phyloP scores from a whole-genome alignment of 1,140 invertebrate genomes.

The Asobara japonica region DNA sequence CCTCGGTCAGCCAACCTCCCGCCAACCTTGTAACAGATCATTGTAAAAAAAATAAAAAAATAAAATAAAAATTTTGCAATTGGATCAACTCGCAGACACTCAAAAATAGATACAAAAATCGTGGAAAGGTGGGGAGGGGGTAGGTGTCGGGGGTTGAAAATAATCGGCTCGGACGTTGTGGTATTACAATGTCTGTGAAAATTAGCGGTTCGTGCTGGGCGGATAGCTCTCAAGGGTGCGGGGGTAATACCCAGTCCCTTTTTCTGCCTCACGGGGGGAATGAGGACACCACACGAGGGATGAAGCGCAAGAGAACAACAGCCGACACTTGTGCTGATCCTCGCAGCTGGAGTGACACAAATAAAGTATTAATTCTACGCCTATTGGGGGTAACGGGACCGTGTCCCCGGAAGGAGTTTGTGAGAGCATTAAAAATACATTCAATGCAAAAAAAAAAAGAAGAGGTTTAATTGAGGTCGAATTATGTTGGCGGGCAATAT shows the following conservation, averaged over 20 bases:
- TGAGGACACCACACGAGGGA: neutral
- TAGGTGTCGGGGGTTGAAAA: conserved; percentile 42
- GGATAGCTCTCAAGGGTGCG: neutral
- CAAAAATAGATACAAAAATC: too few relatives aligned
- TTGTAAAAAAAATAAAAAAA: too few relatives aligned
- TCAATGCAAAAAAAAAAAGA: neutral
- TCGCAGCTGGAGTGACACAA: conserved; percentile 64
- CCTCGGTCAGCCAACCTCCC: too few relatives aligned
- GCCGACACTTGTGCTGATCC: conserved; percentile 60
- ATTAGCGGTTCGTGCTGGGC: conserved; percentile 56
- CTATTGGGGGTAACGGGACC: neutral
- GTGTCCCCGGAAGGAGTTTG: neutral
- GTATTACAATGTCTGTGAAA: conserved; percentile 53
- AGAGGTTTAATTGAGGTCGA: too few relatives aligned
- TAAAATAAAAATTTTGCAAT: too few relatives aligned
- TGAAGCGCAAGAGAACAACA: conserved; percentile 38
- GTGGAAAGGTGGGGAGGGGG: conserved; percentile 46
- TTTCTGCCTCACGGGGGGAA: conserved; percentile 30
- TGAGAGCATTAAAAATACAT: neutral
- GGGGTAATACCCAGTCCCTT: conserved; percentile 22
- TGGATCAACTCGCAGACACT: too few relatives aligned
- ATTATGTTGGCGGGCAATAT: too few relatives aligned
- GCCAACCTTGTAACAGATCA: too few relatives aligned
- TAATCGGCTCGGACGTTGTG: conserved; percentile 57
- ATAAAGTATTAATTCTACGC: conserved; percentile 60